These are phyloP conservation scores for Gonocerus acuteangulatus DNA, from an alignment of 2,888 invertebrate genomes.

Conservation along the genomic window DNA sequence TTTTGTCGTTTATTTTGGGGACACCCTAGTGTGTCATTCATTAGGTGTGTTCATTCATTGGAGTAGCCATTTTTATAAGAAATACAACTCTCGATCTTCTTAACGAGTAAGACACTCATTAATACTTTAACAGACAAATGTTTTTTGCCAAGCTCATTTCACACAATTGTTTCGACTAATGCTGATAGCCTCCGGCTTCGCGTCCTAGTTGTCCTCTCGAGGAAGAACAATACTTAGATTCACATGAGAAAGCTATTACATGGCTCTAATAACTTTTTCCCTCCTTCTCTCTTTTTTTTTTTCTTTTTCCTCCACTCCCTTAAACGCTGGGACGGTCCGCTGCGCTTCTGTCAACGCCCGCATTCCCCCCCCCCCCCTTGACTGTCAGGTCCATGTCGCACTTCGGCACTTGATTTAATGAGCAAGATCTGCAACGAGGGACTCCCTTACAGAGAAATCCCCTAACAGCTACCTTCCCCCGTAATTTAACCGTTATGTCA, in stretches of 20 bases:
- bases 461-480: too few species aligned
- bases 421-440: too few species aligned
- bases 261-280: background rate
- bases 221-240: constrained; percentile 14
- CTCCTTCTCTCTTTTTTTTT: background rate
- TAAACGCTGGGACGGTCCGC: background rate
- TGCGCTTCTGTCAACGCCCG: background rate
- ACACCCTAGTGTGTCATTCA: too few species aligned
- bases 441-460: too few species aligned
- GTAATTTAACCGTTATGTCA: too few species aligned
- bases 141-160: constrained; percentile 15
- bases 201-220: constrained; percentile 4
- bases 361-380: too few species aligned
- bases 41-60: too few species aligned
- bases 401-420: too few species aligned
- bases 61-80: too few species aligned
- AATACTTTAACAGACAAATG: constrained; percentile 7
- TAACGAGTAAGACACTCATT: background rate
- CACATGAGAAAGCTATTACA: constrained; percentile 3
- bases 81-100: too few species aligned
- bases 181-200: constrained; percentile 6
- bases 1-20: too few species aligned
- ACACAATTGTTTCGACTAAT: constrained; percentile 19
- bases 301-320: background rate
- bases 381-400: too few species aligned